Conservation (phyloP, 2,113 vertebrate genomes). For the Ibidorhyncha struthersii region DNA sequence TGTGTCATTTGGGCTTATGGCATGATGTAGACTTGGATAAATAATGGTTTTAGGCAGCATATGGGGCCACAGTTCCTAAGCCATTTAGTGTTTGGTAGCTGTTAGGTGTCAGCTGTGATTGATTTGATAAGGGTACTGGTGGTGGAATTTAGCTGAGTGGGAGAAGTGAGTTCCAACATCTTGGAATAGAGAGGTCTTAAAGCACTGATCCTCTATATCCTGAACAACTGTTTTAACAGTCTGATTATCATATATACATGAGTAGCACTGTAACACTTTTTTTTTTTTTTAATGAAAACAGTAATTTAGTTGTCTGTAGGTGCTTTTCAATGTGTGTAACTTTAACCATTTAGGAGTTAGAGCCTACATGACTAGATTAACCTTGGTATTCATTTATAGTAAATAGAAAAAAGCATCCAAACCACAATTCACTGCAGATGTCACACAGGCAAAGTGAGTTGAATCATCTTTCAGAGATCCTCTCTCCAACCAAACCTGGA, state of each 20-base stretch:
- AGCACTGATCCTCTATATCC: not conserved
- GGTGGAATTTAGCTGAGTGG: not conserved
- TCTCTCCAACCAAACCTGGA: not conserved
- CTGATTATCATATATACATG: not conserved
- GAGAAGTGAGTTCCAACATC: not conserved
- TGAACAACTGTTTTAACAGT: not conserved
- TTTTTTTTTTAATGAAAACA: no score
- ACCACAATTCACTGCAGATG: not conserved
- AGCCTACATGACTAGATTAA: not conserved
- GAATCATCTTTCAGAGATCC: not conserved
- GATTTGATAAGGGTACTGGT: rapidly evolving
- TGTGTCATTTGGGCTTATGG: not conserved
- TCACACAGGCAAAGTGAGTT: not conserved
- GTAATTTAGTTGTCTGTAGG: not conserved
- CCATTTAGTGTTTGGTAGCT: not conserved
- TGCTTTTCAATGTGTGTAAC: not conserved
- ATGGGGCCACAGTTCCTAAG: not conserved
- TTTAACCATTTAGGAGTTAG: not conserved
- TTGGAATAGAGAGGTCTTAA: not conserved
- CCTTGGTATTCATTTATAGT: not conserved
- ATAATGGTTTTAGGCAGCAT: not conserved
- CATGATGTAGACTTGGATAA: not conserved
- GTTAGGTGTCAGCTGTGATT: not conserved
- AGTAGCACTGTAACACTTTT: not conserved
- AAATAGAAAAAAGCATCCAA: not conserved